Conservation (phyloP, 2,113 vertebrate species). For the Brachirus orientalis region DNA sequence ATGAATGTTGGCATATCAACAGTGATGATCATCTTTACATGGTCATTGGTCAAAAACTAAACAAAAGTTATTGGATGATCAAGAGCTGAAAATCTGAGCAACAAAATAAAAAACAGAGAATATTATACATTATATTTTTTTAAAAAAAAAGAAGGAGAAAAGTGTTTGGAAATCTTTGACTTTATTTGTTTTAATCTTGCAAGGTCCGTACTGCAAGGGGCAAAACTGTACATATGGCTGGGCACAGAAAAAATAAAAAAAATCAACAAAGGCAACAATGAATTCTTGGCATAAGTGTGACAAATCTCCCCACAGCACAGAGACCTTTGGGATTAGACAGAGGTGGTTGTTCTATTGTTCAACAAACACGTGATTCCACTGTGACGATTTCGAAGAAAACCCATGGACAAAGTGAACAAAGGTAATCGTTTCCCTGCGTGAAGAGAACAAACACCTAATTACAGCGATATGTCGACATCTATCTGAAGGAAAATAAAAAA, state of each 20-base stretch:
- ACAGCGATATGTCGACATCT: constrained; percentile 33
- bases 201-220: constrained; percentile 66
- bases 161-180: constrained; percentile 66
- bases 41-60: too few relatives aligned
- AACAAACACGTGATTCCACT: constrained; percentile 22
- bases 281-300: constrained; percentile 78
- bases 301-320: constrained; percentile 46
- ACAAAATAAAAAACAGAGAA: not conserved
- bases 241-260: constrained; percentile 50
- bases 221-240: constrained; percentile 78
- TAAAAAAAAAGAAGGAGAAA: constrained; percentile 1
- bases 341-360: constrained; percentile 36
- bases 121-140: not conserved
- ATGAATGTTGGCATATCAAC: too few relatives aligned
- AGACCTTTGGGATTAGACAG: constrained; percentile 77
- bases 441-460: constrained; percentile 26
- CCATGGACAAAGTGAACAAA: constrained; percentile 34
- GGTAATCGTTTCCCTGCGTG: not conserved
- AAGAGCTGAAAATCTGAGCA: too few relatives aligned
- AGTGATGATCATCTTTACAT: too few relatives aligned
- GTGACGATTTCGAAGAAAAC: constrained; percentile 23
- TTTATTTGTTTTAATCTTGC: constrained; percentile 69
- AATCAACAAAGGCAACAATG: constrained; percentile 71
- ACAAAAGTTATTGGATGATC: too few relatives aligned
- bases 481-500: constrained; percentile 3